Evolutionary conservation across 2,797 vertebrate species (phyloP).

Genomic region (Parambassis ranga): DNA sequence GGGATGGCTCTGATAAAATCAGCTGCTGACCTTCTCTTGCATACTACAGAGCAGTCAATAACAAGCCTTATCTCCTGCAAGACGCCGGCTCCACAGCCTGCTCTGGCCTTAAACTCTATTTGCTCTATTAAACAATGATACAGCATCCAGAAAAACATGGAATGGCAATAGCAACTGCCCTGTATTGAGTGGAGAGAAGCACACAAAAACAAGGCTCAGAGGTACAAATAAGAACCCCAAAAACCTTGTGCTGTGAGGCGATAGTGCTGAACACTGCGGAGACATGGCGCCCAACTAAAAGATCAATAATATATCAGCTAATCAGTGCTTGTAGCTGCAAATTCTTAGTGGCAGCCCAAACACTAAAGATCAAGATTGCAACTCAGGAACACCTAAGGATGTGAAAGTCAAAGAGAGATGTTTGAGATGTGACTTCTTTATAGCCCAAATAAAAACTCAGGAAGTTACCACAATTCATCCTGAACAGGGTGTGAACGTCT

Average conservation of each 20-base stretch:
- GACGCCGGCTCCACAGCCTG: conserved; percentile 15
- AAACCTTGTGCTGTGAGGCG: too few species aligned
- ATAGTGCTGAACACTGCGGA: too few species aligned
- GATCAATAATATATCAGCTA: too few species aligned
- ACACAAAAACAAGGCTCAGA: too few species aligned
- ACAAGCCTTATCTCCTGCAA: conserved; percentile 42
- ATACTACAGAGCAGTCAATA: conserved; percentile 39
- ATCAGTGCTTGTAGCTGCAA: too few species aligned
- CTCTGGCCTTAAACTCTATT: conserved; percentile 29
- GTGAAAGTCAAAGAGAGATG: conserved; percentile 9
- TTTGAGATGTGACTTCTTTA: not conserved
- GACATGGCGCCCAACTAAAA: too few species aligned
- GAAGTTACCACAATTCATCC: not conserved
- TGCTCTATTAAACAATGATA: not conserved
- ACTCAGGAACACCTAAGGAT: conserved; percentile 57
- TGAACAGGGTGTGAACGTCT: not conserved
- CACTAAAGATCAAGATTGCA: too few species aligned
- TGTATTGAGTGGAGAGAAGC: too few species aligned
- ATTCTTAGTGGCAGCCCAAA: not conserved
- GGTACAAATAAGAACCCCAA: too few species aligned
- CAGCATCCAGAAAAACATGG: too few species aligned
- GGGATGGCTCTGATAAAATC: conserved; percentile 58
- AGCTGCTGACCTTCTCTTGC: conserved; percentile 51
- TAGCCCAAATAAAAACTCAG: not conserved
- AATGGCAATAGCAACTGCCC: too few species aligned